Conservation (phyloP, 2,113 vertebrate species). For the Corythoichthys haematopterus region DNA sequence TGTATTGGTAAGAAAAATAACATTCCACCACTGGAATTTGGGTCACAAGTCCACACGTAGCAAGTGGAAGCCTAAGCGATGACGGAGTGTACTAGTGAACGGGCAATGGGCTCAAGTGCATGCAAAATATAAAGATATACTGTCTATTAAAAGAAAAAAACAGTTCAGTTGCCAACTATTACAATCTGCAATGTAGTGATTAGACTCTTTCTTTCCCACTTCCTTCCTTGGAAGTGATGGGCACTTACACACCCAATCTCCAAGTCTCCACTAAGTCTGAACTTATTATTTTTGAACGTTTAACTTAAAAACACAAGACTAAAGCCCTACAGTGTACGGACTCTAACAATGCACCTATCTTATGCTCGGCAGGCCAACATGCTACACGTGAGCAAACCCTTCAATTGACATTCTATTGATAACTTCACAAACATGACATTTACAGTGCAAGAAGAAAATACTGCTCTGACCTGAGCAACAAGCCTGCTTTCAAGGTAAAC, state of each 20-base stretch:
- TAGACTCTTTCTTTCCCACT: not conserved
- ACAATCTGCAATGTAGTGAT: conserved; percentile 5
- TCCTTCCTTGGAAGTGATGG: not conserved
- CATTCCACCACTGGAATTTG: conserved; percentile 44
- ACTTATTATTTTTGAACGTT: not conserved
- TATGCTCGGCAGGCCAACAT: not conserved
- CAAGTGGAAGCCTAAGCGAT: not conserved
- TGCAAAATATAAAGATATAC: not conserved
- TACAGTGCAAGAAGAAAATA: not conserved
- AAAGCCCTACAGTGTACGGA: not conserved
- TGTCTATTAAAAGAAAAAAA: not conserved
- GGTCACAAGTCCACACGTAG: conserved; percentile 22
- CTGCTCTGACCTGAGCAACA: not conserved
- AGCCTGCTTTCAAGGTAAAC: not conserved
- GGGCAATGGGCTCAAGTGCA: not conserved
- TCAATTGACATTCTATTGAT: not conserved
- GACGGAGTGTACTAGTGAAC: not conserved
- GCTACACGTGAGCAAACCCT: not conserved
- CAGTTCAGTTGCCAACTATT: conserved; percentile 4
- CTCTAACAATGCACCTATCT: not conserved
- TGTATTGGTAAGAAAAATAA: conserved; percentile 27
- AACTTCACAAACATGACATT: not conserved
- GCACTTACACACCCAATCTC: not conserved
- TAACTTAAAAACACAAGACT: not conserved
- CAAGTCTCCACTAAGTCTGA: conserved; percentile 1